phyloP scores from a whole-genome alignment of 1,140 invertebrate species.

The Phocides pigmalion region DNA sequence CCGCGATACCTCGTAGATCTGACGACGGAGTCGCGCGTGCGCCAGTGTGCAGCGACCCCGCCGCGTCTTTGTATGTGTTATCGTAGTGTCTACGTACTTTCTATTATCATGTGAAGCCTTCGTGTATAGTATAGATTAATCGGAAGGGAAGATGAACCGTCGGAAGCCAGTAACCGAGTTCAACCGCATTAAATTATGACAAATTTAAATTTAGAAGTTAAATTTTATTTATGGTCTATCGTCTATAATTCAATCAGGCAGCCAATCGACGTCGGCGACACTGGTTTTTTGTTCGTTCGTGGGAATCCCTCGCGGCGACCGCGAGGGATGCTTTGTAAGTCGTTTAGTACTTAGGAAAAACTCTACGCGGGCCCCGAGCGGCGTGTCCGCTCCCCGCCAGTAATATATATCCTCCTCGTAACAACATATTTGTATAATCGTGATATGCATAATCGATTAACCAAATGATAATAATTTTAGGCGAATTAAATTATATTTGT shows the following conservation, averaged over 20 bases:
- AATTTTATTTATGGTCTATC: slow-evolving; percentile 6
- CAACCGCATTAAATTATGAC: not conserved
- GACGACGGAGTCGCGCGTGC: no score
- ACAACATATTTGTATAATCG: slow-evolving; percentile 35
- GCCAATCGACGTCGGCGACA: not conserved
- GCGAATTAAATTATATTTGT: slow-evolving; percentile 30
- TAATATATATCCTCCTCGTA: slow-evolving; percentile 44
- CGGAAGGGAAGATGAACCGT: not conserved
- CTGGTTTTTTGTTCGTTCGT: not conserved
- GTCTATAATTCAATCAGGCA: slow-evolving; percentile 1
- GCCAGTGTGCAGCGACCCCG: no score
- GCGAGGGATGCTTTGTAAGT: slow-evolving; percentile 48
- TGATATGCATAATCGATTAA: slow-evolving; percentile 45
- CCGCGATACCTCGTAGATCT: slow-evolving; percentile 14
- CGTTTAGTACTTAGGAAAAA: slow-evolving; percentile 74
- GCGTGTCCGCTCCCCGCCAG: slow-evolving; percentile 28
- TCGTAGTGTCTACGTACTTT: not conserved
- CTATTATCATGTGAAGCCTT: not conserved
- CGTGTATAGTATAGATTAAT: not conserved
- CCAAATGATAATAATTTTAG: slow-evolving; percentile 45
- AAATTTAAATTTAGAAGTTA: slow-evolving; percentile 5
- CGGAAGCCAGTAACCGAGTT: not conserved
- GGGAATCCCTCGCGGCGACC: not conserved
- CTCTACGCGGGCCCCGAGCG: slow-evolving; percentile 38
- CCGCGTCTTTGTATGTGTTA: no score